These are phyloP conservation scores for Archilochus colubris DNA, from an alignment of 2,113 vertebrate species.

Conservation along the genomic window DNA sequence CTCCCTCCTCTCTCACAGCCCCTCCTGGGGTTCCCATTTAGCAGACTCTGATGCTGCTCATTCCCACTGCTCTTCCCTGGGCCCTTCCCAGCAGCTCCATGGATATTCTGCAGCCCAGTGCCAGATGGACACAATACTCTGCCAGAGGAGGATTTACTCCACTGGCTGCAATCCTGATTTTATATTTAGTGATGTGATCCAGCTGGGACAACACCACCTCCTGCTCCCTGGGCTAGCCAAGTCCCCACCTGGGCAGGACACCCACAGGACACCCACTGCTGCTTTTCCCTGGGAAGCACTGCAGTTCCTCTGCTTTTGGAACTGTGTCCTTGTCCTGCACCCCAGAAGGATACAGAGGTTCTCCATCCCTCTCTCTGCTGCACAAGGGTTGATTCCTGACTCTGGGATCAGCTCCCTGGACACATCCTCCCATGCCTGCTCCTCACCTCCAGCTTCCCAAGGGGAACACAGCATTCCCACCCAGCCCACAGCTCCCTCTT, in stretches of 20 bases:
- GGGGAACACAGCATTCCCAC: not conserved
- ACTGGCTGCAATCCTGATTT: not conserved
- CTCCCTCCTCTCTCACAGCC: not conserved
- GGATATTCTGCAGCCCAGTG: not conserved
- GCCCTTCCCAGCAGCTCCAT: not conserved
- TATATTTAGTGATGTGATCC: not conserved
- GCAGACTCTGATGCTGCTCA: not conserved
- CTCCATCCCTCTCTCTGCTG: not conserved
- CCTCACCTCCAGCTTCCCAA: not conserved
- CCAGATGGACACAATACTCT: conserved; percentile 11
- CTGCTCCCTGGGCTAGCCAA: not conserved
- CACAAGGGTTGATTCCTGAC: not conserved
- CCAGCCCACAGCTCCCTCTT: accelerated
- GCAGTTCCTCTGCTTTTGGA: not conserved
- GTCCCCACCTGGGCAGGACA: not conserved
- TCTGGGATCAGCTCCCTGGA: not conserved
- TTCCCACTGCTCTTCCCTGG: conserved; percentile 9
- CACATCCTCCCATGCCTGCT: not conserved
- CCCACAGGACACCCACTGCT: not conserved
- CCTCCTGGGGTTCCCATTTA: not conserved
- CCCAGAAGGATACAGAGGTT: not conserved
- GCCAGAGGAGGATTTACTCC: conserved; percentile 36
- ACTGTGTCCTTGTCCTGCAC: not conserved
- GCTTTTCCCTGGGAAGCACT: not conserved
- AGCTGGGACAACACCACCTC: not conserved